phyloP scores from a whole-genome alignment of 1,140 invertebrate species.

The Drosophila willistoni region DNA sequence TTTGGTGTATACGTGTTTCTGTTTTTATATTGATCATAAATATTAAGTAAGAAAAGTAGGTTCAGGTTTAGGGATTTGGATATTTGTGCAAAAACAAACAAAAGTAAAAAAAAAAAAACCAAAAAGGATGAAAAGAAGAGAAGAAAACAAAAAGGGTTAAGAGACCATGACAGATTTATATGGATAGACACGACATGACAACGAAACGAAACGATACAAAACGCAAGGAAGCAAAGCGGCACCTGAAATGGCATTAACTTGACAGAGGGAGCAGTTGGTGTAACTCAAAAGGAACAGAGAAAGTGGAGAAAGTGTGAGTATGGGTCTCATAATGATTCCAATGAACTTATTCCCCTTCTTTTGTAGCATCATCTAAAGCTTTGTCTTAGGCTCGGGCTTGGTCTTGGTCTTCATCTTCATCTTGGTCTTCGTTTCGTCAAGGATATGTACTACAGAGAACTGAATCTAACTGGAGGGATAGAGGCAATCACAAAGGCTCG shows the following conservation, averaged over 20 bases:
- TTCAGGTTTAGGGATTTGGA: conserved; percentile 12
- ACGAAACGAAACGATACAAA: conserved; percentile 48
- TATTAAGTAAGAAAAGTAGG: conserved; percentile 6
- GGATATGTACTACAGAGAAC: background rate
- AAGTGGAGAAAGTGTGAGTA: background rate
- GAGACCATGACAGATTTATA: conserved; percentile 20
- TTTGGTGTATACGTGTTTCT: background rate
- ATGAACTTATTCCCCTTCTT: background rate
- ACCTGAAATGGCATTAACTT: conserved; percentile 5
- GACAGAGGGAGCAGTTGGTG: conserved; percentile 22
- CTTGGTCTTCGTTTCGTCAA: background rate
- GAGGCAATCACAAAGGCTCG: conserved; percentile 48
- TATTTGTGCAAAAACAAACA: conserved; percentile 33
- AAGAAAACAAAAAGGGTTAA: background rate
- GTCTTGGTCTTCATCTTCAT: background rate
- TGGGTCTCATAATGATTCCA: conserved; percentile 4
- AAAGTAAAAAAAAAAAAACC: background rate
- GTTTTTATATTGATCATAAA: conserved; percentile 17
- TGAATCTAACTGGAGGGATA: conserved; percentile 24
- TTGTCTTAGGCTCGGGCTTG: background rate
- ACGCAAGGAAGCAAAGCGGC: conserved; percentile 25
- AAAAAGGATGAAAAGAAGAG: background rate
- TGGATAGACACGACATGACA: conserved; percentile 35
- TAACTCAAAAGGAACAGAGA: conserved; percentile 7
- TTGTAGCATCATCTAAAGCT: background rate